Conservation (phyloP, 2,888 invertebrate species). For the Panopea generosa region DNA sequence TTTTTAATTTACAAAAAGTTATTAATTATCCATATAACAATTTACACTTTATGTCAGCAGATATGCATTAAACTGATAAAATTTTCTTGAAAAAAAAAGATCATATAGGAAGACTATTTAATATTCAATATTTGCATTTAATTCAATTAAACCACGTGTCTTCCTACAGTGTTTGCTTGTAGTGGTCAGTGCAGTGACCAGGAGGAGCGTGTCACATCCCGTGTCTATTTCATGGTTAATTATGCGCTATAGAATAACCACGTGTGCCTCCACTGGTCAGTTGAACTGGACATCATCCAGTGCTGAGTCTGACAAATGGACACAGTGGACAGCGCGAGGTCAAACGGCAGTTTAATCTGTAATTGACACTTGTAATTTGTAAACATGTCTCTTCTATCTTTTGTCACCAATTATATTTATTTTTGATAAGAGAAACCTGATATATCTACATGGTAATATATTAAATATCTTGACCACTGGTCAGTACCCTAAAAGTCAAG, state of each 20-base stretch:
- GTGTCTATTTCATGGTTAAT: conserved; percentile 8
- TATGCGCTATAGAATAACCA: background rate
- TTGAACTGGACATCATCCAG: conserved; percentile 21
- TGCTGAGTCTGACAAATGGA: conserved; percentile 31
- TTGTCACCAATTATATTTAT: background rate
- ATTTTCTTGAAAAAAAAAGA: too few relatives aligned
- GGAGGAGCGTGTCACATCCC: conserved; percentile 1
- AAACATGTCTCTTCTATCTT: conserved; percentile 14
- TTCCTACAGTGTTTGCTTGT: too few relatives aligned
- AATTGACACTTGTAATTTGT: conserved; percentile 21
- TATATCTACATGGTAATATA: too few relatives aligned
- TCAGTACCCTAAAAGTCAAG: too few relatives aligned
- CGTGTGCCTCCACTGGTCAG: conserved; percentile 16
- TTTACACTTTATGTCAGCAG: too few relatives aligned
- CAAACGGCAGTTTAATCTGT: conserved; percentile 24
- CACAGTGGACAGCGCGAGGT: conserved; percentile 27
- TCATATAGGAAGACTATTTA: too few relatives aligned
- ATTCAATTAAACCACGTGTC: too few relatives aligned
- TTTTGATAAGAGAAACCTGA: background rate
- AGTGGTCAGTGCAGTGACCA: background rate
- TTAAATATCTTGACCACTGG: too few relatives aligned
- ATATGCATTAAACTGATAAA: too few relatives aligned
- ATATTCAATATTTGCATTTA: too few relatives aligned
- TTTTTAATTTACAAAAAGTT: too few relatives aligned
- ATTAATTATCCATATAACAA: too few relatives aligned